Conservation (phyloP, 2,888 invertebrate species). For the Capitulum mitella region DNA sequence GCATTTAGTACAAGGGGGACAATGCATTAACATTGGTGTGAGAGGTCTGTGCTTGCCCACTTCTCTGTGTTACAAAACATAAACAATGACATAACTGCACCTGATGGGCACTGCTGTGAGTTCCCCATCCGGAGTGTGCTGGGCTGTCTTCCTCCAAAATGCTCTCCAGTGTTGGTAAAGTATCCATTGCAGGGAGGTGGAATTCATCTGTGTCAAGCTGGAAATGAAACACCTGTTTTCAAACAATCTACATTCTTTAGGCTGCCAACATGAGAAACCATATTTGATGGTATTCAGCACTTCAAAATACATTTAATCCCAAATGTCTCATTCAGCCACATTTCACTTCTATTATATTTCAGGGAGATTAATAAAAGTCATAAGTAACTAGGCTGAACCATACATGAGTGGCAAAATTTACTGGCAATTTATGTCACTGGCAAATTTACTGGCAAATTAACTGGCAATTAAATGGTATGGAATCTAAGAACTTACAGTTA, state of each 20-base stretch:
- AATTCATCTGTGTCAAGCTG: constrained; percentile 67
- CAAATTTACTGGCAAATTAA: background rate
- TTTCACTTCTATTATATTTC: background rate
- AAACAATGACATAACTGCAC: background rate
- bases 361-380: background rate
- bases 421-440: background rate
- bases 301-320: background rate
- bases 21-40: too few species aligned
- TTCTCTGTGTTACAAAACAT: background rate
- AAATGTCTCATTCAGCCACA: background rate
- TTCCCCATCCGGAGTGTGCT: constrained; percentile 37
- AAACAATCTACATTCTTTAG: background rate
- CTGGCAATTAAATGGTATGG: too few species aligned
- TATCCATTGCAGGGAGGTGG: constrained; percentile 66
- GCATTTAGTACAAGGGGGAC: background rate
- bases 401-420: too few species aligned
- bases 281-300: background rate
- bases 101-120: background rate
- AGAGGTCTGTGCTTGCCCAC: background rate
- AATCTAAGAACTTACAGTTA: background rate
- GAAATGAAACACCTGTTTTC: background rate
- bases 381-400: background rate
- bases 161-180: constrained; percentile 69
- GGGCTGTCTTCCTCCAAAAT: constrained; percentile 60
- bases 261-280: background rate